Percentiles rank a stretch among this genome's conserved stretches.
Evolutionary conservation across 1,140 invertebrate genomes (phyloP).

Genomic region (Bombus sylvicola): DNA sequence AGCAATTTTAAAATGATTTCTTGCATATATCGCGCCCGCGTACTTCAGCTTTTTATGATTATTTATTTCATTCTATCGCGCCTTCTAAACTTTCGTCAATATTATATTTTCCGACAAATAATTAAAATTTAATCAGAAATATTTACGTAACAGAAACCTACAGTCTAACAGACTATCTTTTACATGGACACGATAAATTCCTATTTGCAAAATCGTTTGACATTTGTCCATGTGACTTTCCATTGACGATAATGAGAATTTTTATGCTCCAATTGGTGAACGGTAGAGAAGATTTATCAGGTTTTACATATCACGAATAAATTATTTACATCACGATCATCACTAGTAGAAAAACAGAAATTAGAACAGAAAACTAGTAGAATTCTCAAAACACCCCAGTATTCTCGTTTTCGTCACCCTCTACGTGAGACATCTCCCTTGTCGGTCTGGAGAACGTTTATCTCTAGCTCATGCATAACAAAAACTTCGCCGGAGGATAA

Average conservation of each 20-base stretch:
- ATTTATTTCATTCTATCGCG: not conserved
- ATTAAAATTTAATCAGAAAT: not conserved
- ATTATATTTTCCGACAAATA: not conserved
- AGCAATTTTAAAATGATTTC: not conserved
- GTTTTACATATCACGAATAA: not conserved
- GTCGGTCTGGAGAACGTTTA: slow-evolving; percentile 36
- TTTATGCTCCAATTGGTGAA: not conserved
- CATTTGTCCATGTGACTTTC: not conserved
- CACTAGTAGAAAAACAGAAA: not conserved
- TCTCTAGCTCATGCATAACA: slow-evolving; percentile 29
- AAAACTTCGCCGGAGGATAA: slow-evolving; percentile 18
- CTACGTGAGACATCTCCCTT: not conserved
- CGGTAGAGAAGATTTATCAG: not conserved
- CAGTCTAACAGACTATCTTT: not conserved
- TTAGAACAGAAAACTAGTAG: not conserved
- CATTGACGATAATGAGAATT: not conserved
- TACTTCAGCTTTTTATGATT: accelerated
- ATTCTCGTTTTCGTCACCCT: not conserved
- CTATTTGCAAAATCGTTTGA: not conserved
- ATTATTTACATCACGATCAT: not conserved
- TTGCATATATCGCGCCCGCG: not conserved
- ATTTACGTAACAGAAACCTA: not conserved
- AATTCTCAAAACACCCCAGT: not conserved
- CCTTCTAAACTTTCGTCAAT: not conserved
- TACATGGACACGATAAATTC: not conserved